A percentile compares a stretch with the other conserved stretches of the same genome.
Evolutionary conservation across 2,113 vertebrate genomes (phyloP).

Genomic region (Dasypus novemcinctus): DNA sequence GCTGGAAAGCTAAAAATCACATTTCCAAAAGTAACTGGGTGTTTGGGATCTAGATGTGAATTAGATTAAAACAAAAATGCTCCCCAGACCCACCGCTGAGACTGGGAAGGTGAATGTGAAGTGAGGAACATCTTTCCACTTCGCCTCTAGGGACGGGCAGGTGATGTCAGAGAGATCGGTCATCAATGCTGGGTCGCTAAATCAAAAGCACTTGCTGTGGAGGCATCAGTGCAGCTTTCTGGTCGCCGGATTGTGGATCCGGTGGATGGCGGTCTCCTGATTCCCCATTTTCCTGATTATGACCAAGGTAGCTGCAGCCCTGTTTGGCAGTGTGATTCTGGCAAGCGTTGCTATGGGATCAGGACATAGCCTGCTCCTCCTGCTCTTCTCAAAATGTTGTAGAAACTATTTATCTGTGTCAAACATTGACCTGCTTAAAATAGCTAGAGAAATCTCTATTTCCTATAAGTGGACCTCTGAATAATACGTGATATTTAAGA

Average conservation of each 20-base stretch:
- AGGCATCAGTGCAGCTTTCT: neutral
- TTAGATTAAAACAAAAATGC: neutral
- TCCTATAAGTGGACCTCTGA: neutral
- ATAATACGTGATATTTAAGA: neutral
- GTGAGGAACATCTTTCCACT: neutral
- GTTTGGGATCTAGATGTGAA: neutral
- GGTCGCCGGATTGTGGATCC: neutral
- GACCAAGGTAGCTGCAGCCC: neutral
- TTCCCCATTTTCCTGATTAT: neutral
- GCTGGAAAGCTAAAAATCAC: neutral
- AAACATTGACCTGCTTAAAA: neutral
- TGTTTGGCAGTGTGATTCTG: neutral
- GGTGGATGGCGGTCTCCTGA: neutral
- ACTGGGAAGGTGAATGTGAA: neutral
- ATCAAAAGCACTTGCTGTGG: neutral
- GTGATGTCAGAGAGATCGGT: neutral
- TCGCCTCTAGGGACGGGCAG: neutral
- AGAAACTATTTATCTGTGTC: neutral
- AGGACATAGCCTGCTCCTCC: neutral
- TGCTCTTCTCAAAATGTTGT: neutral
- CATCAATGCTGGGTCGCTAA: neutral
- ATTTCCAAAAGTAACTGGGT: neutral
- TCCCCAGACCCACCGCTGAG: neutral
- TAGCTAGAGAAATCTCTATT: neutral
- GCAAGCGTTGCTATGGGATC: neutral